Evolutionary conservation across 2,797 vertebrate species (phyloP), one percentile per base, ranked within the genome.

Genomic region (Linurgus olivaceus): DNA sequence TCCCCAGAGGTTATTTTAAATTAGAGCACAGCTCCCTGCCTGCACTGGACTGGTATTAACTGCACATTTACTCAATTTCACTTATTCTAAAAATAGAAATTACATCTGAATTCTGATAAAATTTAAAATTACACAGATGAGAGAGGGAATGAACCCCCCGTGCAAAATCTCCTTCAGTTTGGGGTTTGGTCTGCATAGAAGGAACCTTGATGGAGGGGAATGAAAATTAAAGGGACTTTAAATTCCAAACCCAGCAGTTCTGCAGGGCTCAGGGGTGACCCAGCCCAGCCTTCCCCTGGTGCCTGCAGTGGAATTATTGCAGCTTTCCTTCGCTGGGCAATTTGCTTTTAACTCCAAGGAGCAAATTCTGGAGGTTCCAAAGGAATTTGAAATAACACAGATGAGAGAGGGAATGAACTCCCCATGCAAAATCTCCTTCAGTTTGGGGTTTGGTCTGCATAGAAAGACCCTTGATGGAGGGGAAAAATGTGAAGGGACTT

Each of bases 161-260:
- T 2, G 11, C 5, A 24, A 79, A 61, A 71, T 5, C 33, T 9
- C 9, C 76, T 47, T 51, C 14, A 40, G 7, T 38, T 20, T 37
- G 4, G 44, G 21, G n/a, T 63, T 81, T 54, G 65, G 9, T 20
- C 21, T 3, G 35, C 23, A 33, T 3, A 44, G 61, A 25, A 57
- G 7, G 70, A 38, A 13, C 13, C n/a, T 68, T 14, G 31, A 21
- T 23, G 20, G 73, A 59, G n/a, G 7, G 26, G 8, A 44, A 52
- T 42, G 13, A 14, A 13, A 35, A 24, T 9, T 0, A 16, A 31
- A 52, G 1, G 1, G 28, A 26, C 44, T 14, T 1, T 4, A 29
- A 74, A 65, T 23, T 18, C 31, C 6, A 5, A 7, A 9, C 9
- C 0, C 23, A 72, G 40, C 40, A 40, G 40, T 8, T 40, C 40